Conservation (phyloP, 2,113 vertebrate species). For the Malurus melanocephalus region DNA sequence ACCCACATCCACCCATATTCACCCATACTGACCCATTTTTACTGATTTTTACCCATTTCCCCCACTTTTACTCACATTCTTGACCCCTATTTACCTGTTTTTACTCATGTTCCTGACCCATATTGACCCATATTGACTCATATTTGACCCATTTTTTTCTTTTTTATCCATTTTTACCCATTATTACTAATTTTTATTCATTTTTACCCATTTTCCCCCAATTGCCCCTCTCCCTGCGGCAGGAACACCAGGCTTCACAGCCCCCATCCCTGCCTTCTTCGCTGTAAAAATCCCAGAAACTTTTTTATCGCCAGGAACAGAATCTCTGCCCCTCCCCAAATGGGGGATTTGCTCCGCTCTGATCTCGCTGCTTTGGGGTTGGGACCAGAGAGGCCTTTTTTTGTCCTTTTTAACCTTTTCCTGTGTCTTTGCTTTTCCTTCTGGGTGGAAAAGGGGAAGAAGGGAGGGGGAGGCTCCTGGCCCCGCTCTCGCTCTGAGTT, state of each 20-base stretch:
- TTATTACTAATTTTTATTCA: too few species aligned
- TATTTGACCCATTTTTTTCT: too few species aligned
- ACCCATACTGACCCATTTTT: neutral
- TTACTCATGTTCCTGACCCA: neutral
- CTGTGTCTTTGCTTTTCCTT: neutral
- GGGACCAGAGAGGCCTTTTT: neutral
- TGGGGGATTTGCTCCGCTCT: neutral
- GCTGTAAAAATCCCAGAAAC: neutral
- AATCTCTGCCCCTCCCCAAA: neutral
- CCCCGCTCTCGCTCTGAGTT: conserved; percentile 8
- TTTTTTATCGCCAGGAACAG: neutral
- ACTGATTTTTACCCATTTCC: neutral
- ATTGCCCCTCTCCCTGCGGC: neutral
- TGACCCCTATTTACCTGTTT: neutral
- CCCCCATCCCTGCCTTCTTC: neutral
- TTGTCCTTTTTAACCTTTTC: conserved; percentile 34
- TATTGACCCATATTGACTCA: neutral
- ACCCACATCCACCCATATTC: neutral
- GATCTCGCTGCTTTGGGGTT: neutral
- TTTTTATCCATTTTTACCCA: too few species aligned
- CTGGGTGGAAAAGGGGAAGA: neutral
- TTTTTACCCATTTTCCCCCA: neutral
- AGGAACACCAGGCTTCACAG: neutral
- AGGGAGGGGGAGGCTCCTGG: neutral
- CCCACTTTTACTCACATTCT: neutral